Evolutionary conservation across 2,113 vertebrate species (phyloP).

Genomic region (Colinus virginianus): DNA sequence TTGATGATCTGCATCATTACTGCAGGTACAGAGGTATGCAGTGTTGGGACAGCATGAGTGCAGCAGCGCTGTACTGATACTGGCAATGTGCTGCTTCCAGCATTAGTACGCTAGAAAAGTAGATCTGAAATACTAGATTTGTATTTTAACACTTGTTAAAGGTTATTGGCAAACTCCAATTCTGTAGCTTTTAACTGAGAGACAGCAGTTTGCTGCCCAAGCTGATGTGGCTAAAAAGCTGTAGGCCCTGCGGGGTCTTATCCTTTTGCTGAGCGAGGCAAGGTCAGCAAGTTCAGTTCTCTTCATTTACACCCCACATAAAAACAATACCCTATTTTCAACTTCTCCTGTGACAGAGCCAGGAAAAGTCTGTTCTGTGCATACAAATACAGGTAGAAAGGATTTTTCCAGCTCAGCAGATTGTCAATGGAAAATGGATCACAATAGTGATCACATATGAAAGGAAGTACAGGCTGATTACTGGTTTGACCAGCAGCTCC

Average conservation of each 20-base stretch:
- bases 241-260: not conserved
- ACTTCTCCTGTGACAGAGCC: not conserved
- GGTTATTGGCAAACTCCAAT: not conserved
- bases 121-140: not conserved
- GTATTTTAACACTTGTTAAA: not conserved
- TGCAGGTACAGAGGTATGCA: not conserved
- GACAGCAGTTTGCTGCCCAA: not conserved
- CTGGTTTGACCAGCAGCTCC: constrained; percentile 7
- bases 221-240: not conserved
- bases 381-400: not conserved
- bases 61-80: not conserved
- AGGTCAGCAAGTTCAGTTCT: not conserved
- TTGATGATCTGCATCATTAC: not conserved
- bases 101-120: not conserved
- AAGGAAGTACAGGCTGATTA: not conserved
- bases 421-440: not conserved
- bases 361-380: not conserved
- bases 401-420: not conserved
- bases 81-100: not conserved
- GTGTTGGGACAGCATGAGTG: not conserved
- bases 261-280: not conserved
- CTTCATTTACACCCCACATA: not conserved
- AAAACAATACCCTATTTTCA: not conserved
- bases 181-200: not conserved
- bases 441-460: constrained; percentile 14